Percentiles rank a stretch among this genome's conserved stretches.
Conservation (phyloP, 1,140 invertebrate genomes). For the Bicyclus anynana region DNA sequence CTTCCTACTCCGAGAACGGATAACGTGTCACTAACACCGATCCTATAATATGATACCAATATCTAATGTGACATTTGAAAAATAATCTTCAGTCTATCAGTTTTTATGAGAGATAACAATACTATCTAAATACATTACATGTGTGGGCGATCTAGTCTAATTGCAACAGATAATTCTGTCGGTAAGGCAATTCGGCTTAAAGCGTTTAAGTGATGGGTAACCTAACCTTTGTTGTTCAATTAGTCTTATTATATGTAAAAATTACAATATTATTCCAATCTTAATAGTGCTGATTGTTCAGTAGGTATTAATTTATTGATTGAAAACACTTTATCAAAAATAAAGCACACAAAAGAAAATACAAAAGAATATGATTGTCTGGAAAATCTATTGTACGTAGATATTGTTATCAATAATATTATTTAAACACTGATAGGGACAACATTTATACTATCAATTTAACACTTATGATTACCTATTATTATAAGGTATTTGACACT, state of each 20-base stretch:
- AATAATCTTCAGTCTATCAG: constrained; percentile 1
- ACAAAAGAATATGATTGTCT: no score
- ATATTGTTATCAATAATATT: not conserved
- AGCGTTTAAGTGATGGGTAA: not conserved
- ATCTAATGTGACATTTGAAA: not conserved
- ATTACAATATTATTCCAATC: no score
- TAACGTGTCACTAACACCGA: not conserved
- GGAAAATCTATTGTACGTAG: not conserved
- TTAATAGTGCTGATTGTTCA: no score
- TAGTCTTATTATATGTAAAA: no score
- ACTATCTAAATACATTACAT: not conserved
- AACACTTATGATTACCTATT: not conserved
- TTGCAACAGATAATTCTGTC: not conserved
- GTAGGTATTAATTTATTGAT: no score
- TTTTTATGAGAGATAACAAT: not conserved
- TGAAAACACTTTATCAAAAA: no score
- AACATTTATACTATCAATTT: not conserved
- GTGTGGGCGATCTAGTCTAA: not conserved
- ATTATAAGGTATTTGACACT: not conserved
- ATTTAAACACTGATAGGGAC: not conserved
- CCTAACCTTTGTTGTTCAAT: not conserved
- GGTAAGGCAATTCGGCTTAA: not conserved
- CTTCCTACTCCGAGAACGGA: not conserved
- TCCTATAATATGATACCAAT: not conserved
- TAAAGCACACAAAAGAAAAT: no score